Conservation (phyloP, 2,113 vertebrate species). For the Panurus biarmicus region DNA sequence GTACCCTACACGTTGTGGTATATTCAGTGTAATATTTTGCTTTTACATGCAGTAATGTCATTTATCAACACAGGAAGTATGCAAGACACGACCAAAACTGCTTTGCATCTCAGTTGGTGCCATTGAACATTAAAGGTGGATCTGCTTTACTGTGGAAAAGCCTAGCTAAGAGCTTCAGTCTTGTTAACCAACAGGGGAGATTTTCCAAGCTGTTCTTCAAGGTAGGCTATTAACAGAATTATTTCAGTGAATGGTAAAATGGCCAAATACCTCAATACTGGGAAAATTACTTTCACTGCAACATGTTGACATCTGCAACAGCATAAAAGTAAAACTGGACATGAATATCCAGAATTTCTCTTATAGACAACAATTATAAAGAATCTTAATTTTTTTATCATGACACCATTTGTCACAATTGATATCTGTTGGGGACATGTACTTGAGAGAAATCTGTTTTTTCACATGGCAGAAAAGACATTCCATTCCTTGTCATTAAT, state of each 20-base stretch:
- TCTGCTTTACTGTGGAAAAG: background rate
- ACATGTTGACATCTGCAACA: background rate
- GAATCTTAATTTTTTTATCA: background rate
- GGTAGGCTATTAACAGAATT: background rate
- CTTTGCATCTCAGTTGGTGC: fast-evolving
- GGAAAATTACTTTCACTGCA: background rate
- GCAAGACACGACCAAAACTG: background rate
- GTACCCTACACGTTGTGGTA: background rate
- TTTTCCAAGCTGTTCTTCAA: background rate
- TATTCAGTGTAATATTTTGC: background rate
- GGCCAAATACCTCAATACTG: background rate
- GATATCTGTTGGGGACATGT: background rate
- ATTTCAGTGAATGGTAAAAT: background rate
- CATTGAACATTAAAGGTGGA: background rate
- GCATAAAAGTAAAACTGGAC: background rate
- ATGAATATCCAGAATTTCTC: background rate
- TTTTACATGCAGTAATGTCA: background rate
- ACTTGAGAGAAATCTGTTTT: background rate
- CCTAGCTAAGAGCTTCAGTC: background rate
- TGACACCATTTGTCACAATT: background rate
- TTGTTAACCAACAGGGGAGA: background rate
- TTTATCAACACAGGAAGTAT: background rate
- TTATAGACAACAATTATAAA: background rate
- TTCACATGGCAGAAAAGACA: background rate
- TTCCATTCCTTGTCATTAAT: background rate